Evolutionary conservation across 2,888 invertebrate species (phyloP), one percentile per base, ranked within the genome.

Genomic region (Agriopis leucophaearia): DNA sequence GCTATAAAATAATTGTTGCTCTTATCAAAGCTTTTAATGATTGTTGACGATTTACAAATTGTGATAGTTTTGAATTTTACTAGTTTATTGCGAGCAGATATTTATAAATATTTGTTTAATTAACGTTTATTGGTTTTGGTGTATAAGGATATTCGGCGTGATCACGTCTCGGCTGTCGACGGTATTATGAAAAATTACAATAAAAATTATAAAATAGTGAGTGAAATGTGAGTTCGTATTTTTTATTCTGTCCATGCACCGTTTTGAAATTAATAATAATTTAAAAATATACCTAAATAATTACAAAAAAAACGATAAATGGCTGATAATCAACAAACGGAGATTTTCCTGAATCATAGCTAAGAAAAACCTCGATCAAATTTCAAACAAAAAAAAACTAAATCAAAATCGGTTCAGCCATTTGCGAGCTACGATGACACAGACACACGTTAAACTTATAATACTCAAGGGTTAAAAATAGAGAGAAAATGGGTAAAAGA

Each of bases 201-300:
- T 93, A 93, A 94, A 93, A 93, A 92, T 88, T 81, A 91, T 91
- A 91, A 92, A 93, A 93, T 93, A 92, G 92, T 85, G 86, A 91
- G 83, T 87, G 85, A 84, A 78, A 76, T 70, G 66, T 73, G 74
- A 67, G 64, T 83, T 78, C n/a, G 27, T 42, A 13, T 57, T 40
- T 61, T 66, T 44, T 18, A 12, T 48, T 48, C 9, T n/a, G 10
- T 10, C 42, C 27, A 3, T 27, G 4, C n/a, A n/a, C 27, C 27
- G 3, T 27, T 5, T 27, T 27, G 27, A 27, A 2, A 27, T 2
- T 27, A 27, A 27, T 27, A 27, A 27, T 27, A n/a, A n/a, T n/a
- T n/a, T n/a, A n/a, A n/a, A n/a, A n/a, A n/a, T n/a, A n/a, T n/a
- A n/a, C n/a, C n/a, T n/a, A n/a, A n/a, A n/a, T n/a, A n/a, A n/a